phyloP scores from a whole-genome alignment of 2,797 vertebrate genomes.

The Clarias platycephalus region DNA sequence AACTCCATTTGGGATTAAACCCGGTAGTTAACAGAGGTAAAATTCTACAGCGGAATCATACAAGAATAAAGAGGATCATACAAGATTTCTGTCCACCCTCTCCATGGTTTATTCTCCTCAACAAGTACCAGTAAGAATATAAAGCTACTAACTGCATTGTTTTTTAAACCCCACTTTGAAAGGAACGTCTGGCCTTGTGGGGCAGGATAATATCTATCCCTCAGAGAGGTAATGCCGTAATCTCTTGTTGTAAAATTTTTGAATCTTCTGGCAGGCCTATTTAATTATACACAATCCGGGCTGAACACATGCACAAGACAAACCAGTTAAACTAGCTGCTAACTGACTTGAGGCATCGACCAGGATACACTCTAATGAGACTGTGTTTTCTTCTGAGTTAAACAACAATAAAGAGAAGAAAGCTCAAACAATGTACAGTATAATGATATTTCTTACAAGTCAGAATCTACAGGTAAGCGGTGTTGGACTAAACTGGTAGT shows the following conservation, averaged over 20 bases:
- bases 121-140: too few species aligned
- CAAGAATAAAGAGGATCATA: too few species aligned
- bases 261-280: background rate
- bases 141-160: too few species aligned
- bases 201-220: background rate
- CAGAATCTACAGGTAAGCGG: background rate
- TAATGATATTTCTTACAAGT: background rate
- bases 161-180: background rate
- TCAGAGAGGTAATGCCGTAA: background rate
- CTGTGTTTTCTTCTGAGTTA: background rate
- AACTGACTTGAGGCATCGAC: background rate
- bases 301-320: background rate
- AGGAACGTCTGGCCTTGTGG: background rate
- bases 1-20: too few species aligned
- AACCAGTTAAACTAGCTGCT: background rate
- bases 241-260: background rate
- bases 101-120: too few species aligned
- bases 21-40: too few species aligned
- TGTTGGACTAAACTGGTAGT: background rate
- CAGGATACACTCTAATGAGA: background rate
- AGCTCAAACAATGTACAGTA: background rate
- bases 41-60: too few species aligned
- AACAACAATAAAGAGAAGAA: background rate
- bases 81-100: too few species aligned
- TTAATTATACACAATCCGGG: background rate